Percentiles rank a stretch among this genome's conserved stretches.
Evolutionary conservation across 2,113 vertebrate genomes (phyloP).

Genomic region (Microcebus murinus): DNA sequence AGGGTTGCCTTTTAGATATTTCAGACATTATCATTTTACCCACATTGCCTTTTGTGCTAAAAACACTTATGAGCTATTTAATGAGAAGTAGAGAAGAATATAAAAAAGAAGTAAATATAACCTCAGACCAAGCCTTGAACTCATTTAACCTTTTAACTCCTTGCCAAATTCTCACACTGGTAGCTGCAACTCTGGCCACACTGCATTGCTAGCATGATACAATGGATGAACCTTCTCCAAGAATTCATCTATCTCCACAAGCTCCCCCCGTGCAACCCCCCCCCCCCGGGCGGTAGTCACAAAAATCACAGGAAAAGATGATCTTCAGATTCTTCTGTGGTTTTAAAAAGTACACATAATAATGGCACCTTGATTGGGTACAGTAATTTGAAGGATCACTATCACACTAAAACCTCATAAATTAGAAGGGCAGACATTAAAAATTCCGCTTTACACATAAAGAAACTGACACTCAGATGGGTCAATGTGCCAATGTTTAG

Average conservation of each 20-base stretch:
- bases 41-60: constrained; percentile 36
- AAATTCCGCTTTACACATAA: neutral
- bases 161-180: neutral
- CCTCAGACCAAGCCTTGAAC: neutral
- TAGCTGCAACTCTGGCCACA: neutral
- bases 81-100: constrained; percentile 26
- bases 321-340: neutral
- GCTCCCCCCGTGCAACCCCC: too few relatives aligned
- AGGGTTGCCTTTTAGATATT: neutral
- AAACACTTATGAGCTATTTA: constrained; percentile 34
- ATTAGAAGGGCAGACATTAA: neutral
- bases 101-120: neutral
- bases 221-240: neutral
- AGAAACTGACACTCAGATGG: neutral
- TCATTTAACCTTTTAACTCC: neutral
- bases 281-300: neutral
- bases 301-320: neutral
- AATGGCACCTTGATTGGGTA: neutral
- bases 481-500: neutral
- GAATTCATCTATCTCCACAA: neutral
- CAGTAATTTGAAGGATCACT: neutral
- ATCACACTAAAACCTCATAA: neutral
- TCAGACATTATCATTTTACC: constrained; percentile 41
- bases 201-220: neutral
- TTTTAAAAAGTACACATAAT: neutral